These are phyloP conservation scores for Morus bassanus DNA, from an alignment of 2,797 vertebrate species.

Conservation along the genomic window DNA sequence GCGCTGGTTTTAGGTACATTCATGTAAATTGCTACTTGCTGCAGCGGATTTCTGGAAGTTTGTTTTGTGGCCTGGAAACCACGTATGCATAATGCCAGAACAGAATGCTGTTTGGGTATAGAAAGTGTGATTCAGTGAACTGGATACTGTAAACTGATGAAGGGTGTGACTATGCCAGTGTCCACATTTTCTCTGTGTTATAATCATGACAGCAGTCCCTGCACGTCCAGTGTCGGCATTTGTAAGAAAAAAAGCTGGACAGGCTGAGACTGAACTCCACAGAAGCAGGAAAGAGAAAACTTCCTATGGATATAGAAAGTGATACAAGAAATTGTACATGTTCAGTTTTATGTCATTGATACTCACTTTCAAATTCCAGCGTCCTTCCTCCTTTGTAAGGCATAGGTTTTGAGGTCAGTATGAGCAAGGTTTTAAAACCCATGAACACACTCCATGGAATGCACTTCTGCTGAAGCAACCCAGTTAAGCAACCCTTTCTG, in stretches of 20 bases:
- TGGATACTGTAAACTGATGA: neutral
- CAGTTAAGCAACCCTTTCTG: conserved; percentile 12
- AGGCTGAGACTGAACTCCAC: neutral
- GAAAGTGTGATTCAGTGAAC: neutral
- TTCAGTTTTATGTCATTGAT: neutral
- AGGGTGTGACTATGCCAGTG: neutral
- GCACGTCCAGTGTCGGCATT: neutral
- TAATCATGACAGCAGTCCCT: neutral
- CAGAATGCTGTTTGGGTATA: neutral
- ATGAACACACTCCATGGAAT: neutral
- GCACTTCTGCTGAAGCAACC: neutral
- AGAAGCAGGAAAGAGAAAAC: neutral
- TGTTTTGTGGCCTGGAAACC: neutral
- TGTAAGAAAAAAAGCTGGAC: neutral
- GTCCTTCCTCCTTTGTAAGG: neutral
- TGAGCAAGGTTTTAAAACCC: neutral
- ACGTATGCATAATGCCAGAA: neutral
- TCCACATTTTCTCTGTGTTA: neutral
- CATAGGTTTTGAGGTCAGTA: neutral
- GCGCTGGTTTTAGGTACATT: neutral
- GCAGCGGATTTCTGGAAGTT: neutral
- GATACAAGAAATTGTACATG: neutral
- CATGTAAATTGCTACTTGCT: neutral
- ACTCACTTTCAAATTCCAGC: neutral
- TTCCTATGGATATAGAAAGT: neutral